phyloP scores from a whole-genome alignment of 2,888 invertebrate species.

The Drosophila formosana region DNA sequence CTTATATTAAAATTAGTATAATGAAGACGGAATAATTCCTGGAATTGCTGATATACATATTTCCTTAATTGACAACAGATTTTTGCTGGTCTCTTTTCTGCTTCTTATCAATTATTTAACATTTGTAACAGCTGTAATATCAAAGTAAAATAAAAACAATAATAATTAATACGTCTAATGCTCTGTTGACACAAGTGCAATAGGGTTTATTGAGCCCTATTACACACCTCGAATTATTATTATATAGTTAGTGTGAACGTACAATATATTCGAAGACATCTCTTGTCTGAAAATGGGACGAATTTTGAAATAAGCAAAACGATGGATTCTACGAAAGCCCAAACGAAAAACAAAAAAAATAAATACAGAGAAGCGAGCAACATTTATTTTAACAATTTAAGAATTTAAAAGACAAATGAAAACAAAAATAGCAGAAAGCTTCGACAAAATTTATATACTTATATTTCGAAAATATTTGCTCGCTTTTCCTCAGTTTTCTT shows the following conservation, averaged over 20 bases:
- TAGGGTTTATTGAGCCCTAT: slow-evolving; percentile 46
- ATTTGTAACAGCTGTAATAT: slow-evolving; percentile 30
- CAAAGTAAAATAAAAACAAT: not conserved
- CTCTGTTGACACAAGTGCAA: slow-evolving; percentile 56
- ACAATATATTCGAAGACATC: not conserved
- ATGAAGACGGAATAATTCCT: slow-evolving; percentile 2
- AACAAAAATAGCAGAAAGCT: slow-evolving; percentile 53
- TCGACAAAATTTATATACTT: slow-evolving; percentile 23
- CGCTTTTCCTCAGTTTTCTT: slow-evolving; percentile 24
- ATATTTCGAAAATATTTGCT: slow-evolving; percentile 42
- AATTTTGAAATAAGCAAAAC: slow-evolving; percentile 31
- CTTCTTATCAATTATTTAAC: slow-evolving; percentile 2
- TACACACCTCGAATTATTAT: slow-evolving; percentile 5
- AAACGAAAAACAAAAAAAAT: slow-evolving; percentile 28
- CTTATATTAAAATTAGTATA: slow-evolving; percentile 4
- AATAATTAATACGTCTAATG: slow-evolving; percentile 31
- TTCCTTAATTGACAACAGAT: not conserved
- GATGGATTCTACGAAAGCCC: slow-evolving; percentile 45
- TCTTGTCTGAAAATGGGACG: slow-evolving; percentile 45
- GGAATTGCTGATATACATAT: slow-evolving; percentile 4
- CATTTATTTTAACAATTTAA: slow-evolving; percentile 33
- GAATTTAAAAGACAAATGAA: slow-evolving; percentile 37
- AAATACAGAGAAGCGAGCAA: slow-evolving; percentile 20
- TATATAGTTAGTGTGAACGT: not conserved
- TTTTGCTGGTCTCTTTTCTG: slow-evolving; percentile 1